These are phyloP conservation scores for Phengaris alcon DNA, from an alignment of 2,888 invertebrate species.

Conservation along the genomic window DNA sequence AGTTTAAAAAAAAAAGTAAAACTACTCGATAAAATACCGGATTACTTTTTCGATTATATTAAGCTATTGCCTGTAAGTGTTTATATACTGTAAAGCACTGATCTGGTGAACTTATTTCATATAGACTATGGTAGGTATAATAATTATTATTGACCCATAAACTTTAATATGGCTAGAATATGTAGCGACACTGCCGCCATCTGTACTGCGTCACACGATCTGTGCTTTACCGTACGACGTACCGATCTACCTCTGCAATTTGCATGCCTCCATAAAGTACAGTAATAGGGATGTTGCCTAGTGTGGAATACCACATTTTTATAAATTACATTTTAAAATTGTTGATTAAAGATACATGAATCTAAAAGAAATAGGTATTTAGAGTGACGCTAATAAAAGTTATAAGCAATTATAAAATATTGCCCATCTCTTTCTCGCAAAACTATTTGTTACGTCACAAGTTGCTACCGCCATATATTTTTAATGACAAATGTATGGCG, in stretches of 20 bases:
- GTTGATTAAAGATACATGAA: too few species aligned
- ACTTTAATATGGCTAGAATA: not conserved
- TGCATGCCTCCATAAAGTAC: constrained; percentile 65
- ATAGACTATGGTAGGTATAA: not conserved
- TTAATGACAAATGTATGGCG: too few species aligned
- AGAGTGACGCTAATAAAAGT: too few species aligned
- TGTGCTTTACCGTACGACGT: constrained; percentile 48
- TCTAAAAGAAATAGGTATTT: too few species aligned
- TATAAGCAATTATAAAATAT: too few species aligned
- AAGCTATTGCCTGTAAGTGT: constrained; percentile 44
- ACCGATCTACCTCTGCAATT: constrained; percentile 71
- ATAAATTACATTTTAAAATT: too few species aligned
- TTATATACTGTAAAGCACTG: constrained; percentile 39
- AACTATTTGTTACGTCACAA: too few species aligned
- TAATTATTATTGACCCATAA: not conserved
- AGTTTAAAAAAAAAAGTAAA: constrained; percentile 56
- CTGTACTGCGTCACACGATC: constrained; percentile 36
- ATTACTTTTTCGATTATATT: constrained; percentile 46
- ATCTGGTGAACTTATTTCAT: constrained; percentile 6
- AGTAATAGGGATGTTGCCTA: constrained; percentile 42
- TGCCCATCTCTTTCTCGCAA: too few species aligned
- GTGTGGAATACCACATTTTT: too few species aligned
- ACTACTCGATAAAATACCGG: constrained; percentile 45
- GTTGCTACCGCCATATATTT: too few species aligned
- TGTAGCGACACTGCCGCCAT: constrained; percentile 14